Base-by-base conservation (phyloP, 2,113 vertebrate genomes). In the Peromyscus californicus region DNA sequence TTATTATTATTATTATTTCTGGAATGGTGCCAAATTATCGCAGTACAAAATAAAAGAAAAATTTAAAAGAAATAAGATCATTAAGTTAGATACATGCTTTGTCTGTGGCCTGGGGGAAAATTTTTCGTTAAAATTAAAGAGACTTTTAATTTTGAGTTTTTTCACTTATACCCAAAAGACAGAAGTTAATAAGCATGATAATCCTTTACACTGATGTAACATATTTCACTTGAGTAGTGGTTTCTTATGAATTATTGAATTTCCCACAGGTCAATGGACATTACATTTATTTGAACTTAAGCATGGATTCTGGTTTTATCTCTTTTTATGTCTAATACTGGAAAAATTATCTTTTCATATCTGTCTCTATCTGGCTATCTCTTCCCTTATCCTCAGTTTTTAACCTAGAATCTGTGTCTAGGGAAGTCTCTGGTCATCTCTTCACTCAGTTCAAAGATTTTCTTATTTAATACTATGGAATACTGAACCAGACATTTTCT, bases 51-150 rank as follows among this genome's bases (percentile, higher is more conserved):
- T 80, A 84, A 94, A 96, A 93, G 15, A 22, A 26, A 0, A n/a
- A 91, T 89, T 95, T 69, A 57, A 31, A 72, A 96, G 33, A 96
- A 93, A 83, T 72, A 84, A 59, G 70, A 91, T 4, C 3, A 31
- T 75, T 90, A 90, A 59, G 3, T 91, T 93, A 96, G 65, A 24
- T 94, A 54, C 33, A 76, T 92, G 12, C 0, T 88, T 94, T 94
- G 13, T 11, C 8, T 70, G 19, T 92, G 31, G 39, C 51, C 36
- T 82, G 31, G 4, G 39, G 10, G 10, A 21, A 39, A n/a, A 76
- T 42, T 79, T 70, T 15, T 92, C 11, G 48, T 87, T 90, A 15
- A 95, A 93, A 91, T 90, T 70, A 95, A 89, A 87, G 42, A 79
- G 36, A 90, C 4, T 45, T 67, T 95, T 91, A 94, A 70, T 76